Conservation (phyloP, 2,113 vertebrate genomes). For the Rhagologus leucostigma region DNA sequence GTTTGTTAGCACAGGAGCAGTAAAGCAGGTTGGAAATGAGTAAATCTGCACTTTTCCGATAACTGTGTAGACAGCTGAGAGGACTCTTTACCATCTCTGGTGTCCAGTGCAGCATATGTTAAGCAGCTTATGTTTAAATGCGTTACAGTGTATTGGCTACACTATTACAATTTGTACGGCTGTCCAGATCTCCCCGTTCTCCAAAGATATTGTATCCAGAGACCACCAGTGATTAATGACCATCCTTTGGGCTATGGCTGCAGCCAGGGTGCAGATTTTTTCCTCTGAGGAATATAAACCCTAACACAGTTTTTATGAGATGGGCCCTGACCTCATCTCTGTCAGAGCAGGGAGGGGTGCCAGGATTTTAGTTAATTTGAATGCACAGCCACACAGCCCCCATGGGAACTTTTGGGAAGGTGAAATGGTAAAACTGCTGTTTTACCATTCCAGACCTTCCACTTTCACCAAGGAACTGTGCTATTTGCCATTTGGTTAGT, state of each 20-base stretch:
- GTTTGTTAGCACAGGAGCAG: not conserved
- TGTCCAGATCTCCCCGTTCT: not conserved
- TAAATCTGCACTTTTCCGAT: not conserved
- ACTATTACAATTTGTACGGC: not conserved
- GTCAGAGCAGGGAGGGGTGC: not conserved
- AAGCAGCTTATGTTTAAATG: not conserved
- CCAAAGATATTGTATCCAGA: not conserved
- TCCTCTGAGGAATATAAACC: not conserved
- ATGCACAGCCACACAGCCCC: not conserved
- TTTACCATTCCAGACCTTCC: not conserved
- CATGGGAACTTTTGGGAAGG: not conserved
- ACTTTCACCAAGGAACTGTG: not conserved
- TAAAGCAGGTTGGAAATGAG: not conserved
- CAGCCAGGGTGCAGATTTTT: not conserved
- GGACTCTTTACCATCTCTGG: not conserved
- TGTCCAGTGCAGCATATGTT: not conserved
- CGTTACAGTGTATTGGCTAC: not conserved
- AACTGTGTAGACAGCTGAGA: not conserved
- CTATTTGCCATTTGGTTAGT: not conserved
- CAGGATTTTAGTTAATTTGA: not conserved
- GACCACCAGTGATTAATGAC: not conserved
- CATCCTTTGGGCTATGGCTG: not conserved
- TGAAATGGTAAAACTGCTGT: not conserved
- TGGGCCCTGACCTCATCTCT: not conserved
- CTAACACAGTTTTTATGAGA: not conserved